phyloP scores from a whole-genome alignment of 2,888 invertebrate genomes.

The Eupithecia vulgata region DNA sequence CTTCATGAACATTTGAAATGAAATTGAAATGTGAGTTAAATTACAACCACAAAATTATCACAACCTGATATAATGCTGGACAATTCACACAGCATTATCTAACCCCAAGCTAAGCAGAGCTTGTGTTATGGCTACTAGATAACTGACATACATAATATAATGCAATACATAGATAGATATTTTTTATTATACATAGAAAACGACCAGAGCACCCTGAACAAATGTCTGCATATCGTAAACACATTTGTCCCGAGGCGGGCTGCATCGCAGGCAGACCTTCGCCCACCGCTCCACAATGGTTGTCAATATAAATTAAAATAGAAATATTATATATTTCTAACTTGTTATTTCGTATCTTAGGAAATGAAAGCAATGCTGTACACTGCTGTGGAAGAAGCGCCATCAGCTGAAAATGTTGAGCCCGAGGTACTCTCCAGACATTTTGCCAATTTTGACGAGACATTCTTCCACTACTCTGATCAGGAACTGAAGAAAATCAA shows the following conservation, averaged over 20 bases:
- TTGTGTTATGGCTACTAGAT: too few species aligned
- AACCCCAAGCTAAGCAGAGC: too few species aligned
- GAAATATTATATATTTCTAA: not conserved
- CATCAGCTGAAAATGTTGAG: conserved; percentile 95
- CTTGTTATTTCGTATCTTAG: conserved; percentile 70
- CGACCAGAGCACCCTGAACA: too few species aligned
- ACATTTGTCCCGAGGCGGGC: too few species aligned
- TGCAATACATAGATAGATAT: too few species aligned
- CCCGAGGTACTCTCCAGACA: conserved; percentile 93
- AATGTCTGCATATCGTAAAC: too few species aligned
- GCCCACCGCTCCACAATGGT: too few species aligned
- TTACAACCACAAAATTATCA: not conserved
- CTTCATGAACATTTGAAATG: too few species aligned
- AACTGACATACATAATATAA: too few species aligned
- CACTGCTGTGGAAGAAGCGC: conserved; percentile 94
- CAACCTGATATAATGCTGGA: not conserved
- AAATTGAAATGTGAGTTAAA: not conserved
- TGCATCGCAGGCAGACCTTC: too few species aligned
- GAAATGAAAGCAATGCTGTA: conserved; percentile 98
- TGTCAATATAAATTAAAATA: not conserved
- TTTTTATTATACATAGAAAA: too few species aligned
- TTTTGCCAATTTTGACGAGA: conserved; percentile 97
- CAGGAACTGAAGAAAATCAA: conserved; percentile 98
- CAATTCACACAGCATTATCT: too few species aligned
- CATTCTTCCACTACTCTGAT: conserved; percentile 97